Evolutionary conservation across 1,140 invertebrate species (phyloP).

Genomic region (Prorops nasuta): DNA sequence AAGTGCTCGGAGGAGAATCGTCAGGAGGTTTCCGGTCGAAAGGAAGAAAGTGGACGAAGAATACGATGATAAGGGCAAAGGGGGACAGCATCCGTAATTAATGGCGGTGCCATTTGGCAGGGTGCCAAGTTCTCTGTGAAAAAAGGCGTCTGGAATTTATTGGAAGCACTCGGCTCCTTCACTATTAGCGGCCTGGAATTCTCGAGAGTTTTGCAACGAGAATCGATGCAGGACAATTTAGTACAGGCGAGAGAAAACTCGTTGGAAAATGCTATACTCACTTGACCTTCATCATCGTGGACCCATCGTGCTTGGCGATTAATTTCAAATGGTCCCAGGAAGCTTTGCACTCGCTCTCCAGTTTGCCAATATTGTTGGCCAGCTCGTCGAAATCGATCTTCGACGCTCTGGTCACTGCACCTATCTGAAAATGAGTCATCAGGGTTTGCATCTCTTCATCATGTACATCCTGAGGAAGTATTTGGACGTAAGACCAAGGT

Average conservation of each 20-base stretch:
- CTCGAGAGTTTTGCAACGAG: conserved; percentile 12
- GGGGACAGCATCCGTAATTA: conserved; percentile 46
- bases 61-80: conserved; percentile 7
- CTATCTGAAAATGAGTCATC: conserved; percentile 67
- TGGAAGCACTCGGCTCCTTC: conserved; percentile 22
- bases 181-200: conserved; percentile 22
- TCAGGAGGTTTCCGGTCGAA: conserved; percentile 19
- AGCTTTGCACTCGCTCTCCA: conserved; percentile 94
- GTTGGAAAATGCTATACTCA: conserved; percentile 41
- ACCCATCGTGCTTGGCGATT: conserved; percentile 93
- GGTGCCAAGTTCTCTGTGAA: conserved; percentile 32
- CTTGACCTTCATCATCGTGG: conserved; percentile 84
- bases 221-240: conserved; percentile 14
- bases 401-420: conserved; percentile 88
- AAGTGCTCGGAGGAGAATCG: conserved; percentile 11
- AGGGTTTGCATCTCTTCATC: too few relatives aligned
- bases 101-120: conserved; percentile 41
- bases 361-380: conserved; percentile 78
- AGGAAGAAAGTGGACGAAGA: too few relatives aligned
- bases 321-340: conserved; percentile 97
- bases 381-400: conserved; percentile 91
- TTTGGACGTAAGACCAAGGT: too few relatives aligned
- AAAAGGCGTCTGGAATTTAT: conserved; percentile 40
- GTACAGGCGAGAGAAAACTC: conserved; percentile 3
- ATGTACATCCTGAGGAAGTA: too few relatives aligned